A percentile compares a stretch with the other conserved stretches of the same genome.
Evolutionary conservation across 1,140 invertebrate genomes (phyloP).

Genomic region (Drosophila sp.): DNA sequence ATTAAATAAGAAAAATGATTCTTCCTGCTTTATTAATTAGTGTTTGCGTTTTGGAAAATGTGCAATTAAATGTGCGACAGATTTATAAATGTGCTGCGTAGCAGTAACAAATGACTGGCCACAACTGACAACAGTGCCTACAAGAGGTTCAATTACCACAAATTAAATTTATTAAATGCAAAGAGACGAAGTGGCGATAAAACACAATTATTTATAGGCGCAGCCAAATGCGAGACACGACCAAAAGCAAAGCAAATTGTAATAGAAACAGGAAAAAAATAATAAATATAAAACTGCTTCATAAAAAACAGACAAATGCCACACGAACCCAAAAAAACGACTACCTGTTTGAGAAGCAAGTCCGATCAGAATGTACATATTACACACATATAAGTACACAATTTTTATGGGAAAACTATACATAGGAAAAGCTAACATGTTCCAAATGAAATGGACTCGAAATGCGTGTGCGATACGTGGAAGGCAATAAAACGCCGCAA

Average conservation of each 20-base stretch:
- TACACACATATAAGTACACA: conserved; percentile 11
- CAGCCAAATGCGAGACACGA: conserved; percentile 60
- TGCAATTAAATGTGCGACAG: conserved; percentile 49
- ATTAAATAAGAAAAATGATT: conserved; percentile 24
- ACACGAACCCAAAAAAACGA: conserved; percentile 29
- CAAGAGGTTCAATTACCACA: conserved; percentile 74
- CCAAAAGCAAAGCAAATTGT: conserved; percentile 7
- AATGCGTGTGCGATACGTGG: conserved; percentile 72
- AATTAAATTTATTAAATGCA: conserved; percentile 80
- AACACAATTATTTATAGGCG: conserved; percentile 75
- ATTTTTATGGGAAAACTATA: conserved; percentile 44
- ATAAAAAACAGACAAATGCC: conserved; percentile 61
- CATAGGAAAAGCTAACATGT: conserved; percentile 51
- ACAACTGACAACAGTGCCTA: conserved; percentile 30
- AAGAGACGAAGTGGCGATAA: conserved; percentile 61
- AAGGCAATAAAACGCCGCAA: conserved; percentile 61
- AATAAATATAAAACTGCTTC: conserved; percentile 39
- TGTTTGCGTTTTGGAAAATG: conserved; percentile 55
- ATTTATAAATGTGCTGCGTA: conserved; percentile 44
- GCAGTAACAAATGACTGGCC: conserved; percentile 34
- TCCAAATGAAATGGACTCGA: conserved; percentile 78
- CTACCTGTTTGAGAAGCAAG: conserved; percentile 34
- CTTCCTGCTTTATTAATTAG: conserved; percentile 57
- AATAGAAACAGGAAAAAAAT: conserved; percentile 17
- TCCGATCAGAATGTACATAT: conserved; percentile 6